Evolutionary conservation across 2,113 vertebrate genomes (phyloP), one percentile per base, ranked within the genome.

Genomic region (Nicator chloris): DNA sequence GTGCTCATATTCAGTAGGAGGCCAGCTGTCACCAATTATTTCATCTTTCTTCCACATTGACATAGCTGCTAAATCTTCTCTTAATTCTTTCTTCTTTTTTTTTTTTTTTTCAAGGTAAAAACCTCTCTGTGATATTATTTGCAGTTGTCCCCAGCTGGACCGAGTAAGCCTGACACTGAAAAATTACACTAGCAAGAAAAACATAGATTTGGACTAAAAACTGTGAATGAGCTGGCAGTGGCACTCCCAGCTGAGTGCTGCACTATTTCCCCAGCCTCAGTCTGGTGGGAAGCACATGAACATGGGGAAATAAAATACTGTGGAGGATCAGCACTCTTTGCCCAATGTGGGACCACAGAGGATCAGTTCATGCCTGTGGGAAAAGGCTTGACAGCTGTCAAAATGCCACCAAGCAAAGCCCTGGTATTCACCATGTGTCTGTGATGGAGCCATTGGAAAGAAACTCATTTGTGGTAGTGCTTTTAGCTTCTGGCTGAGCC

Each of bases 401-500:
- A 49, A 73, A 49, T 27, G 30, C 4, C 57, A 47, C 31, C 14
- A 10, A 45, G 37, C 6, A 53, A 26, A 14, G 15, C 37, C 28
- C 72, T 40, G 37, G 26, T 65, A 26, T 22, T 15, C 20, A 40
- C 22, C 24, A 11, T 0, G 1, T 44, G 26, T 13, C 31, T 0
- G 0, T 33, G 75, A 70, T 27, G 54, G 59, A 80, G 54, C 10
- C 20, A 2, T 0, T 53, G 85, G 71, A 86, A 90, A 92, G 30
- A 87, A 92, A 39, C 4, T 22, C 3, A 4, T 27, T 50, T 80
- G 7, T 50, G 35, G 23, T 7, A 24, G 13, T 27, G 51, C 59
- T 88, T 95, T 96, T 93, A 77, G 4, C 30, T 88, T 93, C 92
- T 92, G 96, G 94, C 90, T 80, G 95, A 95, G 92, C 82, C 93